Evolutionary conservation across 2,113 vertebrate species (phyloP).

Genomic region (Saccopteryx bilineata): DNA sequence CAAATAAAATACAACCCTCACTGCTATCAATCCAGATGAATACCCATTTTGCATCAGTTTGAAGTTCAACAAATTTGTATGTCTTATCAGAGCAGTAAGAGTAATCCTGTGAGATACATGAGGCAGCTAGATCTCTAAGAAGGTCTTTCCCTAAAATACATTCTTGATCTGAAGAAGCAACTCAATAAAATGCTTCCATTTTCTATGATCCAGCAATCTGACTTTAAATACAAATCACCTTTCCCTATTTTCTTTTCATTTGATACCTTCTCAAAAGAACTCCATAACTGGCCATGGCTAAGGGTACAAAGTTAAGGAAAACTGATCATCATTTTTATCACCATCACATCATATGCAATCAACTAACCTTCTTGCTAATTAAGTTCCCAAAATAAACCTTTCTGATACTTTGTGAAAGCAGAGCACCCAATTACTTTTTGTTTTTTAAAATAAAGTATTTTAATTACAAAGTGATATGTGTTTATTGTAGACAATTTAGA

Average conservation of each 20-base stretch:
- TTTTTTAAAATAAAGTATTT: neutral
- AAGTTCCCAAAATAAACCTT: neutral
- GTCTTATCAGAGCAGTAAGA: neutral
- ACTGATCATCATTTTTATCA: neutral
- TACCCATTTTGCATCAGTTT: neutral
- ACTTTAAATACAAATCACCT: slow-evolving; percentile 24
- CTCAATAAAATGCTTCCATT: neutral
- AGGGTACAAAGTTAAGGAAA: slow-evolving; percentile 7
- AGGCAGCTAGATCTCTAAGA: neutral
- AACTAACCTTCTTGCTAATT: neutral
- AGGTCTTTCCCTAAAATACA: neutral
- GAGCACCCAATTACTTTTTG: neutral
- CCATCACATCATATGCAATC: neutral
- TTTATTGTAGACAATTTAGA: neutral
- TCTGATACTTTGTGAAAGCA: neutral
- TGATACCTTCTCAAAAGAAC: neutral
- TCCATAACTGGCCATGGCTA: neutral
- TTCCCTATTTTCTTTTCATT: neutral
- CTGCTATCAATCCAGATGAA: neutral
- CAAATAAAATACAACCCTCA: neutral
- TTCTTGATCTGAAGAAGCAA: slow-evolving; percentile 13
- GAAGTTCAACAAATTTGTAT: neutral
- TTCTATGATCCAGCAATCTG: neutral
- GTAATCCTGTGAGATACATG: neutral
- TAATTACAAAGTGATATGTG: neutral